Evolutionary conservation across 2,888 invertebrate species (phyloP), one percentile per base, ranked within the genome.

Genomic region (Caradrina clavipalpis): DNA sequence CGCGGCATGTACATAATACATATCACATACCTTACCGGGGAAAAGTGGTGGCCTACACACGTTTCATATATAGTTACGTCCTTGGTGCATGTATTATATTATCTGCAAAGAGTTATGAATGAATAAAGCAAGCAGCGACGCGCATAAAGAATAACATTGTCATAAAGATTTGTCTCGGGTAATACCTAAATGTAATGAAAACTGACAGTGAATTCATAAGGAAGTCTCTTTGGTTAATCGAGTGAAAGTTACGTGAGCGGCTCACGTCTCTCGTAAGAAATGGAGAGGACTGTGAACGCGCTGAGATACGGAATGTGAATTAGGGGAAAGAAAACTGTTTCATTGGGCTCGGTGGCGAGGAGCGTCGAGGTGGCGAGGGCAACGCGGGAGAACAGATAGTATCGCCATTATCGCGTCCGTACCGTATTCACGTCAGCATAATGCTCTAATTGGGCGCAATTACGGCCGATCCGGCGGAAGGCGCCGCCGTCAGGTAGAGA

Each of bases 371-470:
- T 81, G 85, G 80, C 80, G 82, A 72, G 76, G 85, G 83, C 83
- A 68, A 82, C 78, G 82, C 82, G 86, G 80, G 86, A 86, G 88
- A 84, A 88, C 88, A 93, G 95, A 95, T 95, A 93, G 91, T 93
- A 94, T 95, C 94, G 88, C 93, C 90, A 92, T 94, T 95, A 95
- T 92, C 92, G 92, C 94, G 92, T 90, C 92, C 92, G 92, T 91
- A 93, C 93, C 93, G 91, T 93, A 95, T 95, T 94, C 94, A 94
- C 94, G 95, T 96, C 95, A 95, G 95, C 95, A 93, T 95, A 94
- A 96, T 94, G 93, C 92, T 94, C 94, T 96, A 96, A 96, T 96
- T 96, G 95, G 94, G 92, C 91, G 91, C 94, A 95, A 95, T 96
- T 95, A 96, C 94, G 91, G 88, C 87, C 92, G 92, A 93, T 92